These are phyloP conservation scores for Entomobrya proxima DNA, from an alignment of 2,888 invertebrate species.

Conservation along the genomic window DNA sequence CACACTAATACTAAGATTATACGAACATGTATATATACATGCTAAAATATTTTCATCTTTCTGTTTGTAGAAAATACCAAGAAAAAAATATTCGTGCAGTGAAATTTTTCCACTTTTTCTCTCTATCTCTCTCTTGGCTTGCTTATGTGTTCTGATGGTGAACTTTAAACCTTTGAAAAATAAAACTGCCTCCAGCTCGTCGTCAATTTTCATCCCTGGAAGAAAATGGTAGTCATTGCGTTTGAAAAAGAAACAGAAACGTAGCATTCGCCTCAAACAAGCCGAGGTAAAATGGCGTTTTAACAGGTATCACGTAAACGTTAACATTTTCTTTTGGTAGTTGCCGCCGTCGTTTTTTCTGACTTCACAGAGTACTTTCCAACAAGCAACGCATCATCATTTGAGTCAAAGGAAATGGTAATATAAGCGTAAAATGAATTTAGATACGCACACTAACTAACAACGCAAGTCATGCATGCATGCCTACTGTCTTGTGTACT, in stretches of 20 bases:
- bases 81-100: slow-evolving; percentile 5
- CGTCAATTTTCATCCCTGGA: background rate
- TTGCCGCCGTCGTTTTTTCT: background rate
- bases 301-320: slow-evolving; percentile 41
- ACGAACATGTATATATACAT: background rate
- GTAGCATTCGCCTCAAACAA: background rate
- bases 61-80: slow-evolving; percentile 32
- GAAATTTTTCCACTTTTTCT: background rate
- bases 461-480: slow-evolving; percentile 36
- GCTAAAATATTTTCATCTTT: slow-evolving; percentile 8
- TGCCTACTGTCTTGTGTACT: background rate
- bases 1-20: too few species aligned
- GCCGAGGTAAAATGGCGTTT: background rate
- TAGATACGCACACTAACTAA: slow-evolving; percentile 48
- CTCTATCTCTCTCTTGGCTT: background rate
- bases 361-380: background rate
- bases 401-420: slow-evolving; percentile 28
- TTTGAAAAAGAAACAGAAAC: too few species aligned
- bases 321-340: slow-evolving; percentile 18
- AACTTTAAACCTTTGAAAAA: slow-evolving; percentile 45
- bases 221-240: background rate
- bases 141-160: background rate
- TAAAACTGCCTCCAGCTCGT: slow-evolving; percentile 36
- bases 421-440: slow-evolving; percentile 62
- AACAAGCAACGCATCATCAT: background rate